Percentiles rank a stretch among this genome's conserved stretches.
These are phyloP conservation scores for Lucifuga dentata DNA, from an alignment of 2,113 vertebrate genomes.

Conservation along the genomic window DNA sequence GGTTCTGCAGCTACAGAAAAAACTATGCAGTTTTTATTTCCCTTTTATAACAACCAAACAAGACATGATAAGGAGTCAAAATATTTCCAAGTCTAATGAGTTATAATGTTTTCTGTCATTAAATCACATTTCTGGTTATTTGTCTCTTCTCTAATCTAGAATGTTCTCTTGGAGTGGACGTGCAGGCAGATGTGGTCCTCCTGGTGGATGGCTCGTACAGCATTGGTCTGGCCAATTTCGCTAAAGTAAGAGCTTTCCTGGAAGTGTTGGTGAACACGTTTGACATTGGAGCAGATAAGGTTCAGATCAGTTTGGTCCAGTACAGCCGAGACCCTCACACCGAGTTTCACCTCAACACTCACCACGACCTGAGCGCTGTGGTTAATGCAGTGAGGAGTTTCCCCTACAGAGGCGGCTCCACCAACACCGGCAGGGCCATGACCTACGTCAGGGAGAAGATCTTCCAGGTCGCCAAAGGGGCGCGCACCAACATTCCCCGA, in stretches of 20 bases:
- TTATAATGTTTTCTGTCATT: too few relatives aligned
- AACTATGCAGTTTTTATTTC: too few relatives aligned
- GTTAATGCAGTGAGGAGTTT: conserved; percentile 92
- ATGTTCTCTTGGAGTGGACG: conserved; percentile 93
- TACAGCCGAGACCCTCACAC: conserved; percentile 96
- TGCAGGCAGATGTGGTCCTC: conserved; percentile 96
- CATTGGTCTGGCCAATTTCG: conserved; percentile 95
- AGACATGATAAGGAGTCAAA: too few relatives aligned
- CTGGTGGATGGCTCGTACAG: conserved; percentile 98
- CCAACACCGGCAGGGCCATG: conserved; percentile 98
- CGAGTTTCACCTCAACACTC: conserved; percentile 94
- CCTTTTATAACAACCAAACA: too few relatives aligned
- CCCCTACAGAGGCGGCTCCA: conserved; percentile 97
- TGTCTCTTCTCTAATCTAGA: conserved; percentile 79
- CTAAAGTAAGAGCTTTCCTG: conserved; percentile 96
- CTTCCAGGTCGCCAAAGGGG: conserved; percentile 87
- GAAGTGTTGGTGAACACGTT: conserved; percentile 96
- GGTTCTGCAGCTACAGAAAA: too few relatives aligned
- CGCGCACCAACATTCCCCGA: conserved; percentile 90
- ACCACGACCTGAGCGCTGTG: conserved; percentile 87
- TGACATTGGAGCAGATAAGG: conserved; percentile 90
- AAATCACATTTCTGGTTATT: neutral
- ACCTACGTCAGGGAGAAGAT: conserved; percentile 94
- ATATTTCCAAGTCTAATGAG: too few relatives aligned
- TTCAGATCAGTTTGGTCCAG: conserved; percentile 97